These are phyloP conservation scores for Neomonachus schauinslandi DNA, from an alignment of 2,113 vertebrate species.

Conservation along the genomic window DNA sequence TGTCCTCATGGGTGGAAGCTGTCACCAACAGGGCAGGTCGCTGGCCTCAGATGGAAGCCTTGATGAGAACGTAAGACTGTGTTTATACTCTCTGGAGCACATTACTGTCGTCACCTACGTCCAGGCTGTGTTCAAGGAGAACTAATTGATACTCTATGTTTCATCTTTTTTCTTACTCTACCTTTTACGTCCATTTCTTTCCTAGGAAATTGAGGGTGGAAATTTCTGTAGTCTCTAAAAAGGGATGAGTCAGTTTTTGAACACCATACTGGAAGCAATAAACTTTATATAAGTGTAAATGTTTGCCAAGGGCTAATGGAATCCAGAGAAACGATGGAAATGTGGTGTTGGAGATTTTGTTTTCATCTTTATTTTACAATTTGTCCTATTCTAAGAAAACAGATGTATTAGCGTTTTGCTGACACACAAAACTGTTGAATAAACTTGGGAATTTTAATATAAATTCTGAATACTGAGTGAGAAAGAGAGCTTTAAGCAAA, in stretches of 20 bases:
- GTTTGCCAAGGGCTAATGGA: slow-evolving; percentile 42
- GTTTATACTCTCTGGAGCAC: neutral
- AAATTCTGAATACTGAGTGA: slow-evolving; percentile 25
- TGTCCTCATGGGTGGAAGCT: neutral
- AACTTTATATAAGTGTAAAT: neutral
- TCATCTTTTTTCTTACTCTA: neutral
- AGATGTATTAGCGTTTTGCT: neutral
- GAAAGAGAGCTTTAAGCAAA: neutral
- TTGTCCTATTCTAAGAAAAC: slow-evolving; percentile 28
- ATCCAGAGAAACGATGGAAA: neutral
- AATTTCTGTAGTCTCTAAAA: slow-evolving; percentile 3
- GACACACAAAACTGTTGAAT: slow-evolving; percentile 30
- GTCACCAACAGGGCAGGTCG: neutral
- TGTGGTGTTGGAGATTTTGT: neutral
- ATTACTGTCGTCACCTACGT: neutral
- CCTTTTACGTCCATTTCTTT: neutral
- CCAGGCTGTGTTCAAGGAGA: neutral
- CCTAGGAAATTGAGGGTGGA: neutral
- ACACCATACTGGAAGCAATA: neutral
- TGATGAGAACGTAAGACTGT: neutral
- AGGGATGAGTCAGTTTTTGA: slow-evolving; percentile 30
- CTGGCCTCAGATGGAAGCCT: neutral
- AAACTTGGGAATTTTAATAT: slow-evolving; percentile 41
- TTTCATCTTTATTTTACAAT: slow-evolving; percentile 25
- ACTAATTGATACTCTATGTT: neutral